These are phyloP conservation scores for Coronaproctus castanopsis DNA, from an alignment of 2,888 invertebrate genomes.

Conservation along the genomic window DNA sequence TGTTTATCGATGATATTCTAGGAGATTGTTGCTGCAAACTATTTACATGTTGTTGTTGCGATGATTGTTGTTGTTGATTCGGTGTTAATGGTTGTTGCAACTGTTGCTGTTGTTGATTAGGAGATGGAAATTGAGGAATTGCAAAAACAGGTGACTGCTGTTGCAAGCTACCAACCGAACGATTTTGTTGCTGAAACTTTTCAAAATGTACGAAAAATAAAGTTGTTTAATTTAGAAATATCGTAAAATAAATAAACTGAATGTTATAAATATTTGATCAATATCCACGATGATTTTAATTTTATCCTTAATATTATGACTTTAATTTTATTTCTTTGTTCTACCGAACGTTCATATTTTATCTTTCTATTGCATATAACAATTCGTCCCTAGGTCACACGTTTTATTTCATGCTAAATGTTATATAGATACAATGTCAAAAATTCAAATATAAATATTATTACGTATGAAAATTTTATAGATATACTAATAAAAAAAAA, in stretches of 20 bases:
- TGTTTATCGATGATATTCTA: slow-evolving; percentile 4
- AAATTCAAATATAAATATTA: no score
- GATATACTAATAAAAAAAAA: no score
- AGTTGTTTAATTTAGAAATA: not conserved
- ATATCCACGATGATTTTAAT: no score
- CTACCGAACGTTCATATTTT: no score
- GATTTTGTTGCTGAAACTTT: slow-evolving; percentile 9
- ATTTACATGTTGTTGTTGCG: slow-evolving; percentile 18
- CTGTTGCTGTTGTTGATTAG: slow-evolving; percentile 18
- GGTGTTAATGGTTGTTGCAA: slow-evolving; percentile 28
- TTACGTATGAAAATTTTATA: no score
- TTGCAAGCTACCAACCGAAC: slow-evolving; percentile 9
- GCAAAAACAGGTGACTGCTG: slow-evolving; percentile 20
- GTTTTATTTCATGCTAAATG: no score
- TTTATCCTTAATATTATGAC: no score
- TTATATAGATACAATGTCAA: no score
- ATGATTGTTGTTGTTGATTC: slow-evolving; percentile 26
- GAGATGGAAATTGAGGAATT: slow-evolving; percentile 20
- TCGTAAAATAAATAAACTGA: not conserved
- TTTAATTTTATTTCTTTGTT: no score
- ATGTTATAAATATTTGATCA: no score
- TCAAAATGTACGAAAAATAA: slow-evolving; percentile 10
- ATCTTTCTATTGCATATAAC: no score
- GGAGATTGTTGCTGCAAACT: slow-evolving; percentile 13
- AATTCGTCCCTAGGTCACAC: no score